Evolutionary conservation across 2,888 invertebrate species (phyloP).

Genomic region (Baccha elongata): DNA sequence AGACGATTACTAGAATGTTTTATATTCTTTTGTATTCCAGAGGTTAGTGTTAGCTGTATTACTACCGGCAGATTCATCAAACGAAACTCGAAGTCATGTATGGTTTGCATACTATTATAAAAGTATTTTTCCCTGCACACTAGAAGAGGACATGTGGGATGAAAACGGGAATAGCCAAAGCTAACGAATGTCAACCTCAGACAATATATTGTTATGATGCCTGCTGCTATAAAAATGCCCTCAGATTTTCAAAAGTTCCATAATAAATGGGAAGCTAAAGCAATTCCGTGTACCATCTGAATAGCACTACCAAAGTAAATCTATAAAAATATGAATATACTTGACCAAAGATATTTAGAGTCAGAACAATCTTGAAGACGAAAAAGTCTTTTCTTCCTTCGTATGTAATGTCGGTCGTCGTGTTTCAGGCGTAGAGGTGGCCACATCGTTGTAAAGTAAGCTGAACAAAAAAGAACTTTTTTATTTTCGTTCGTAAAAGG

Average conservation of each 20-base stretch:
- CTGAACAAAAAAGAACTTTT: too few relatives aligned
- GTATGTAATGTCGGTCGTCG: too few relatives aligned
- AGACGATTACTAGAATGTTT: too few relatives aligned
- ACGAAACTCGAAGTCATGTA: constrained; percentile 64
- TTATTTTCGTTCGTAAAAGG: constrained; percentile 41
- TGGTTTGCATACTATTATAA: constrained; percentile 68
- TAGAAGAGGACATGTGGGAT: too few relatives aligned
- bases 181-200: constrained; percentile 37
- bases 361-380: constrained; percentile 34
- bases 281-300: constrained; percentile 51
- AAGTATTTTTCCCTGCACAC: constrained; percentile 29
- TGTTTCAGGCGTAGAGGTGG: background rate
- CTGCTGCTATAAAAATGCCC: constrained; percentile 60
- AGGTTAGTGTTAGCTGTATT: background rate
- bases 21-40: background rate
- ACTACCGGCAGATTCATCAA: constrained; percentile 51
- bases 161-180: constrained; percentile 31
- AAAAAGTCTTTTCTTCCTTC: constrained; percentile 27
- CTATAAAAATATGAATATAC: constrained; percentile 64
- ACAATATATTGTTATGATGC: background rate
- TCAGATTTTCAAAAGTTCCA: constrained; percentile 65
- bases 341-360: constrained; percentile 51
- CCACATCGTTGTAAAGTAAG: constrained; percentile 14
- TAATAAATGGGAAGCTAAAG: constrained; percentile 65
- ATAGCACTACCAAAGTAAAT: constrained; percentile 24